phyloP scores from a whole-genome alignment of 2,888 invertebrate genomes.

The Diaphora mendica region DNA sequence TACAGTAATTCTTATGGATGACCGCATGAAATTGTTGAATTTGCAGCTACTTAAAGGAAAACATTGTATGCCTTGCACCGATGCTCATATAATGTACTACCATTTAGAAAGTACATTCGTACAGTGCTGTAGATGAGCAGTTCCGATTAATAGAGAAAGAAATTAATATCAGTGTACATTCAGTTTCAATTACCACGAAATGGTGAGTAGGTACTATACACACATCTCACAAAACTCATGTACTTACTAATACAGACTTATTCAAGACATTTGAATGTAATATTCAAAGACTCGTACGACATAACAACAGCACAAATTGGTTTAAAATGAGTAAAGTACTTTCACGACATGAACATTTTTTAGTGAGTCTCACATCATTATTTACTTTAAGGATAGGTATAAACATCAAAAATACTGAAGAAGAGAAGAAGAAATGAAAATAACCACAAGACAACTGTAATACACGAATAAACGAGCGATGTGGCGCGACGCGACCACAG shows the following conservation, averaged over 20 bases:
- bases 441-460: conserved; percentile 58
- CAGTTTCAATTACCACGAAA: conserved; percentile 23
- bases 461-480: conserved; percentile 60
- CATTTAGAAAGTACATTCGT: conserved; percentile 11
- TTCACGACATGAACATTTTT: conserved; percentile 22
- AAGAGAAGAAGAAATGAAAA: no score
- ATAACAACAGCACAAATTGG: conserved; percentile 12
- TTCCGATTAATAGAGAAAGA: conserved; percentile 29
- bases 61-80: conserved; percentile 23
- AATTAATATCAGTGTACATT: conserved; percentile 34
- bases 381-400: conserved; percentile 26
- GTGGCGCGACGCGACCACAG: conserved; percentile 60
- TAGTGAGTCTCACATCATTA: conserved; percentile 24
- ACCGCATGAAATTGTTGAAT: conserved; percentile 44
- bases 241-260: conserved; percentile 2
- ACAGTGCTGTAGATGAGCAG: not conserved
- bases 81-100: conserved; percentile 9
- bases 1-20: conserved; percentile 47
- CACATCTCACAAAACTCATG: conserved; percentile 7
- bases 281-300: conserved; percentile 14
- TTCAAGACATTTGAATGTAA: conserved; percentile 10
- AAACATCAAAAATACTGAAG: conserved; percentile 36
- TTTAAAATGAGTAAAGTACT: conserved; percentile 19
- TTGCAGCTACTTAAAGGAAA: conserved; percentile 32
- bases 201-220: not conserved